Evolutionary conservation across 1,140 invertebrate species (phyloP).

Genomic region (Reticulitermes speratus): DNA sequence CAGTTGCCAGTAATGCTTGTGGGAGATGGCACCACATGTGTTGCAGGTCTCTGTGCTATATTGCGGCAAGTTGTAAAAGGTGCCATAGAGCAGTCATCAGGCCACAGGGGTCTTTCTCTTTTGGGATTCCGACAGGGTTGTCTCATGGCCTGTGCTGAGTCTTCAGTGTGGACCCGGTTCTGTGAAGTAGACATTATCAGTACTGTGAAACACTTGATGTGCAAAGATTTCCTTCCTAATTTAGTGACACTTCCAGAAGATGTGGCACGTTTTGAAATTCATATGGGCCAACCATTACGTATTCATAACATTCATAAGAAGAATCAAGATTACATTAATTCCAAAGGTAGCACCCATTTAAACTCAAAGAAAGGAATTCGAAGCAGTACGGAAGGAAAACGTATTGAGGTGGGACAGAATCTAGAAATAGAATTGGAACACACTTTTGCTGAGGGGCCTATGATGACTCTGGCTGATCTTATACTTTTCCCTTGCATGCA

Average conservation of each 20-base stretch:
- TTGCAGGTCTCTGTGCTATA: conserved; percentile 63
- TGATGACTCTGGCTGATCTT: conserved; percentile 80
- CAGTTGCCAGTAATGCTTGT: conserved; percentile 57
- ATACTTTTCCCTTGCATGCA: conserved; percentile 73
- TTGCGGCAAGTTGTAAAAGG: conserved; percentile 63
- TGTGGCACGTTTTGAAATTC: conserved; percentile 76
- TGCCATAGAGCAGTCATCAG: conserved; percentile 35
- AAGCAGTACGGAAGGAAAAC: not conserved
- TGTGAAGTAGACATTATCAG: conserved; percentile 81
- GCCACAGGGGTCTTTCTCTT: conserved; percentile 32
- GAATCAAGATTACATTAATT: conserved; percentile 53
- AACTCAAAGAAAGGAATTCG: not conserved
- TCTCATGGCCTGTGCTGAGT: conserved; percentile 77
- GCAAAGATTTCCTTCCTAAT: conserved; percentile 21
- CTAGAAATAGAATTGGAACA: conserved; percentile 55
- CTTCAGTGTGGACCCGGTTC: conserved; percentile 88
- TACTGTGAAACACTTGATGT: conserved; percentile 49
- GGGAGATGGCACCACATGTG: conserved; percentile 55
- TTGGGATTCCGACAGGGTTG: conserved; percentile 78
- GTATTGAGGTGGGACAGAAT: not conserved
- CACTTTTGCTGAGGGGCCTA: conserved; percentile 78
- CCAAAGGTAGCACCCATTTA: conserved; percentile 36
- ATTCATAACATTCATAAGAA: conserved; percentile 86
- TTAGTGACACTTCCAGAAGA: conserved; percentile 55
- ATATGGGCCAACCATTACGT: conserved; percentile 79